Base-by-base conservation (phyloP, 2,888 invertebrate genomes). In the Polydrusus tereticollis region DNA sequence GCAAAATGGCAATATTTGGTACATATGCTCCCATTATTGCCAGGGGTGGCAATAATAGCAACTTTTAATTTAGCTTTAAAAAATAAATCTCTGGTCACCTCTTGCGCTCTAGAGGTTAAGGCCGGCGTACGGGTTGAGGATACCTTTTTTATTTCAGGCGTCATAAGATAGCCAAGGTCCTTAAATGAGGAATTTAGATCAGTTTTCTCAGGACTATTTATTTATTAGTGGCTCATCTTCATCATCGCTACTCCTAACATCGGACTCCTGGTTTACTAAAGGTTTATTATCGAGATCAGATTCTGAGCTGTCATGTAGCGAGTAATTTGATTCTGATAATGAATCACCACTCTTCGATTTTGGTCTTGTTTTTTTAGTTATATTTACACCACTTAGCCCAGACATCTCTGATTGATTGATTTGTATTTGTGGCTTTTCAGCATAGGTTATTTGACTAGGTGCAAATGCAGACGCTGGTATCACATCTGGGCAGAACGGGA, bases 31-130 rank as follows among this genome's bases (percentile, higher is more conserved):
- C n/a, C n/a, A n/a, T n/a, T n/a, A n/a, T n/a, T n/a, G n/a, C n/a
- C n/a, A n/a, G n/a, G n/a, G n/a, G n/a, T n/a, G n/a, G n/a, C n/a
- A n/a, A n/a, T n/a, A n/a, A n/a, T n/a, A n/a, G n/a, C n/a, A n/a
- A n/a, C n/a, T n/a, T n/a, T n/a, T n/a, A n/a, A n/a, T n/a, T n/a
- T n/a, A n/a, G n/a, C n/a, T n/a, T 36, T 36, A 66, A 43, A 38
- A 14, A 66, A 66, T 8, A 57, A 38, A 57, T 52, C 26, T 20
- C 36, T 65, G 21, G 36, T 65, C 16, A 65, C 66, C 36, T 57
- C 18, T 38, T 66, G 57, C 3, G 45, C 45, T 29, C 29, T 66
- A 14, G 43, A 57, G 18, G 57, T 55, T 18, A 55, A 10, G 41
- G 66, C 43, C 4, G 55, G 66, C 33, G 52, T 65, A 55, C 41